Evolutionary conservation across 2,113 vertebrate species (phyloP).

Genomic region (Lasiurus borealis): DNA sequence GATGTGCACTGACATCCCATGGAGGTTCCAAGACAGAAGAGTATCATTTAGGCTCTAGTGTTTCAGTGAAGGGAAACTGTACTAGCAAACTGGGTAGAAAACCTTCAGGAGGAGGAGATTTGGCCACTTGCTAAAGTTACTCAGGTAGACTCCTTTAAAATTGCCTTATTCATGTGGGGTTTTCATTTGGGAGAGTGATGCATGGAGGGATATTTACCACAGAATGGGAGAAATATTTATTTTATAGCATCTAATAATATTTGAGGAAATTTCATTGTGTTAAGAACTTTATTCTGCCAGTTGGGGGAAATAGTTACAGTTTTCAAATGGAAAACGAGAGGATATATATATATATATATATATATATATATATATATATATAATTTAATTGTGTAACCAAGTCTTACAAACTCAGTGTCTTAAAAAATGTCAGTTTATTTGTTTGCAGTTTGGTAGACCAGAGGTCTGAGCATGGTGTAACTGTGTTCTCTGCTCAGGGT

Average conservation of each 20-base stretch:
- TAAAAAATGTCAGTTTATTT: neutral
- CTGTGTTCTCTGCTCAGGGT: neutral
- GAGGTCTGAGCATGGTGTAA: neutral
- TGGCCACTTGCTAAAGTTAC: neutral
- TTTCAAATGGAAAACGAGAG: slow-evolving; percentile 25
- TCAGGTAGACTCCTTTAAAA: neutral
- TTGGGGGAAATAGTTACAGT: neutral
- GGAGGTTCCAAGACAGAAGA: neutral
- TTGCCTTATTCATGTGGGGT: neutral
- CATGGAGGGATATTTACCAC: neutral
- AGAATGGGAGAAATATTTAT: slow-evolving; percentile 12
- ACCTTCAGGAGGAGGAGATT: neutral
- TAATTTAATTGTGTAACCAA: neutral
- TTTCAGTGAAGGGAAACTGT: neutral
- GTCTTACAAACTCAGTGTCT: neutral
- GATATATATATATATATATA: neutral
- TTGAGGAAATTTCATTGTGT: neutral
- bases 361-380: no score
- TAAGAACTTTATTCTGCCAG: neutral
- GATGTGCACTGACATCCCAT: no score
- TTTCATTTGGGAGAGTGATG: neutral
- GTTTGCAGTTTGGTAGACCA: neutral
- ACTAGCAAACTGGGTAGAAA: neutral
- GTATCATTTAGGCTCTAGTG: neutral
- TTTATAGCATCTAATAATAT: neutral